Conservation (phyloP, 2,888 invertebrate species). For the Clusia tigrina region DNA sequence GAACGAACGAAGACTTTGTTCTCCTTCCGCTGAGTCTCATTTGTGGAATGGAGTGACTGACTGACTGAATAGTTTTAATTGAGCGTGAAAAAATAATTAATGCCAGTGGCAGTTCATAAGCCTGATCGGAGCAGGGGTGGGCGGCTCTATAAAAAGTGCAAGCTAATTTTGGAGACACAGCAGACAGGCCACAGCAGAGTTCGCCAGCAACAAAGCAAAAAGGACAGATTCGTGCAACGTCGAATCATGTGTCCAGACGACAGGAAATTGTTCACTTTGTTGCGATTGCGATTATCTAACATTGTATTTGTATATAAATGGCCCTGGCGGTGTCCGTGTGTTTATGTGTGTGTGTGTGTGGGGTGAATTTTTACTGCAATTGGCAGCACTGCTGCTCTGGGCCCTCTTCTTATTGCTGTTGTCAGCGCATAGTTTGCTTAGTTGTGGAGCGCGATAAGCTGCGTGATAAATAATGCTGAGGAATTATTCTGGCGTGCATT, state of each 20-base stretch:
- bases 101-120: background rate
- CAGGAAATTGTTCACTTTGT: conserved; percentile 24
- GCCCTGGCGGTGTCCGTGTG: background rate
- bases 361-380: background rate
- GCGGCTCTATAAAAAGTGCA: too few relatives aligned
- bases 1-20: background rate
- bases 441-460: conserved; percentile 11
- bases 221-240: background rate
- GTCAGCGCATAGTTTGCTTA: too few relatives aligned
- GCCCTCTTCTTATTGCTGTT: too few relatives aligned
- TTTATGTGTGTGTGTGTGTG: background rate
- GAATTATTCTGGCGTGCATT: conserved; percentile 11
- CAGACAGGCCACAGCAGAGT: background rate
- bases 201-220: background rate
- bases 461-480: background rate
- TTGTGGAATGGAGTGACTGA: background rate
- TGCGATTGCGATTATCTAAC: conserved; percentile 19
- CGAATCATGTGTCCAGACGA: background rate
- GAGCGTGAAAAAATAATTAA: conserved; percentile 13
- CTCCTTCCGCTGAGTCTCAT: background rate
- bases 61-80: conserved; percentile 19
- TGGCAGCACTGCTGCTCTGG: conserved; percentile 2
- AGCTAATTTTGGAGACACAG: background rate
- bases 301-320: too few relatives aligned
- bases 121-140: too few relatives aligned